Evolutionary conservation across 2,888 invertebrate species (phyloP).

Genomic region (Pheosia gnoma): DNA sequence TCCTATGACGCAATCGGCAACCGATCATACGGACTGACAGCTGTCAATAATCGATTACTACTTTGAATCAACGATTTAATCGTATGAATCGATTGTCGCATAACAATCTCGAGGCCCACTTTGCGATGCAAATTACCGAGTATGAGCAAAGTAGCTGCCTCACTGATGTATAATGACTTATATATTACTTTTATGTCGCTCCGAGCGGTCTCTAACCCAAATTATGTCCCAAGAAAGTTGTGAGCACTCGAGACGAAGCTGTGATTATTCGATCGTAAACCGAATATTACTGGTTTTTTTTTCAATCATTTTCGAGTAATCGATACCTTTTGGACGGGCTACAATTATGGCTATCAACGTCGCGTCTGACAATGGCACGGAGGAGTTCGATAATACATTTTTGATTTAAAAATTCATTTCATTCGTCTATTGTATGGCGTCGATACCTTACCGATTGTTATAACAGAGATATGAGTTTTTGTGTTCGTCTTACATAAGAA

Average conservation of each 20-base stretch:
- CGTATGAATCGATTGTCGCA: not conserved
- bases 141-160: constrained; percentile 40
- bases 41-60: not conserved
- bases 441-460: constrained; percentile 29
- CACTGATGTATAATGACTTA: constrained; percentile 55
- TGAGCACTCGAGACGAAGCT: constrained; percentile 35
- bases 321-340: constrained; percentile 42
- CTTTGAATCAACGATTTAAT: not conserved
- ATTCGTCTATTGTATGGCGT: constrained; percentile 41
- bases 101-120: constrained; percentile 32
- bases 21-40: not conserved
- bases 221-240: constrained; percentile 56
- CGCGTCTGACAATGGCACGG: constrained; percentile 50
- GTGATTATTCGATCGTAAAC: constrained; percentile 64
- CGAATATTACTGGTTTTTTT: constrained; percentile 57
- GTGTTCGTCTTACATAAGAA: constrained; percentile 30
- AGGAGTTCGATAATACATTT: constrained; percentile 46
- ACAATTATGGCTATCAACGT: constrained; percentile 50
- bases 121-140: constrained; percentile 52
- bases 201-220: constrained; percentile 51
- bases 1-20: too few relatives aligned
- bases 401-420: constrained; percentile 46
- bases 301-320: constrained; percentile 48
- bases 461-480: constrained; percentile 31
- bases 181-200: constrained; percentile 61